Evolutionary conservation across 1,140 invertebrate genomes (phyloP), one percentile per base, ranked within the genome.

Genomic region (Carcinoscorpius rotundicauda): DNA sequence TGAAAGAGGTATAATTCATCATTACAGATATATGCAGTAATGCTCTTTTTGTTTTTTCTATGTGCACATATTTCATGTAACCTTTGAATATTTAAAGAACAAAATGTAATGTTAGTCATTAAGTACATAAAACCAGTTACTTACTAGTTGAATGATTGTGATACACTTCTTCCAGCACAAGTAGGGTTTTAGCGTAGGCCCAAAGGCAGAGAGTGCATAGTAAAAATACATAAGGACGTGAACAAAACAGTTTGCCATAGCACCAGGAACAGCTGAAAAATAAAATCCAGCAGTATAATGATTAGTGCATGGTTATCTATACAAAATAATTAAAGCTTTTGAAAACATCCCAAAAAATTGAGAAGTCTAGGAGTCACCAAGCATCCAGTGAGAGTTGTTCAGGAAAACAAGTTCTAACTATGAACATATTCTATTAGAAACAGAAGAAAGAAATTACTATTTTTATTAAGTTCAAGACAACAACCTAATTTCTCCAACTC

Each of bases 251-350:
- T 97, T 97, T 8, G 94, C 85, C 84, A 93, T 87, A 0, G 88
- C 87, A 51, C 88, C 89, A 53, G 93, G 78, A 74, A 91, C 89
- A 6, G 88, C 89, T 91, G 76, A 53, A 83, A 82, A 29, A 29
- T 8, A 10, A 29, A 50, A 10, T 61, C 0, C 3, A 64, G 11
- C 11, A 61, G 6, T 4, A 52, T 62, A 52, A 3, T 0, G 11
- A 62, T 48, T 3, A 62, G n/a, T 9, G 11, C 50, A 9, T 55
- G n/a, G 53, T 3, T 9, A 55, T 9, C 53, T 55, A 3, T 55
- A 55, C 53, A 55, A 55, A n/a, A 55, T 9, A 55, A 9, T 55
- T 9, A 56, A 60, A 51, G 4, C 9, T 49, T 61, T 4, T 58
- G 50, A 11, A 29, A 29, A 29, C 2, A 29, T 29, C 29, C 29